Conservation (phyloP, 2,113 vertebrate species). For the Gopherus evgoodei region DNA sequence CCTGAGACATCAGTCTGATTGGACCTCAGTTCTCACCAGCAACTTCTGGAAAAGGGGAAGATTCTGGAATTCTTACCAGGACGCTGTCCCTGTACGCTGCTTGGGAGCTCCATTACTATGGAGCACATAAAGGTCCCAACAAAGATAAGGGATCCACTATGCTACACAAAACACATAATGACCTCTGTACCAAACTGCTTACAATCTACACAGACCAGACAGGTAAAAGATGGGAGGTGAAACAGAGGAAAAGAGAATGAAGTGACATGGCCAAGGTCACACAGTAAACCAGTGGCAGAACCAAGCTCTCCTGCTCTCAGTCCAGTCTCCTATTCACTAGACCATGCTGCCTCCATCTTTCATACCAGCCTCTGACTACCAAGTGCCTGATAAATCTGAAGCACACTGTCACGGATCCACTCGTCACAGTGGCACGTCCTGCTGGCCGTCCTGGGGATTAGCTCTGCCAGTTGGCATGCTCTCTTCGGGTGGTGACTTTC, state of each 20-base stretch:
- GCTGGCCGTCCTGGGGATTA: too few relatives aligned
- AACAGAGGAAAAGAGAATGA: accelerated
- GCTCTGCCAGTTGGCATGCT: too few relatives aligned
- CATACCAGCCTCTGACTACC: background rate
- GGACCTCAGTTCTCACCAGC: background rate
- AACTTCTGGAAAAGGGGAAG: background rate
- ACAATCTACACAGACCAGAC: background rate
- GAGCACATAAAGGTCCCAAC: background rate
- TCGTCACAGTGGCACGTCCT: too few relatives aligned
- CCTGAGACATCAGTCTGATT: constrained; percentile 20
- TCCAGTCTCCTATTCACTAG: background rate
- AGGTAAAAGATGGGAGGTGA: background rate
- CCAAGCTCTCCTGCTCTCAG: background rate
- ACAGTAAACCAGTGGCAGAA: background rate
- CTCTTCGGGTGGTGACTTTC: too few relatives aligned
- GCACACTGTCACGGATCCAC: too few relatives aligned
- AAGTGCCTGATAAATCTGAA: background rate
- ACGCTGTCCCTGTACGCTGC: background rate
- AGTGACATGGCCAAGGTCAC: accelerated
- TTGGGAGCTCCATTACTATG: background rate
- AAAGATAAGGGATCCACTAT: background rate
- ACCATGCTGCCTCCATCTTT: accelerated
- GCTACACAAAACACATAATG: background rate
- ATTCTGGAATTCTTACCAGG: background rate
- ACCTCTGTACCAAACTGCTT: background rate